Base-by-base conservation (phyloP, 2,797 vertebrate genomes). In the Micropoecilia bifurca region DNA sequence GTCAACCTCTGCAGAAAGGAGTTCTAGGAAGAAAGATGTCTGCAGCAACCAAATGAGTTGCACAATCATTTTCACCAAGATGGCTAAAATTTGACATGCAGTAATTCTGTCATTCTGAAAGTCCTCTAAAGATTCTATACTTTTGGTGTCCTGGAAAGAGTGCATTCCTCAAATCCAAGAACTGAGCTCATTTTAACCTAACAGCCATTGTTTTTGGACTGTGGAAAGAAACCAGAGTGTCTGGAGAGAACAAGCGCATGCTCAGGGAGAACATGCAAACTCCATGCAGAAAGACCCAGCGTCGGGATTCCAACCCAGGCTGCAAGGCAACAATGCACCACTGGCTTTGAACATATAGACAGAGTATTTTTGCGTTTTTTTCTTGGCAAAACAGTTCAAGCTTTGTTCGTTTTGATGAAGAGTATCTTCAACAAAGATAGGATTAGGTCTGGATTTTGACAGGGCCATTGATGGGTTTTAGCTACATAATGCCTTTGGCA, bases 131-230 rank as follows among this genome's bases (percentile, higher is more conserved):
- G 82, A 82, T 68, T 25, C 41, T 45, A 13, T 7, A 13, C 25
- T n/a, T 57, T 28, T 69, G 82, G 83, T 81, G 61, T 78, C 45
- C 73, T 79, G 68, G 39, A 45, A 80, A 85, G 87, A 88, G 85
- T 83, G 80, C 89, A 93, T 93, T 94, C 89, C 80, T 88, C 71
- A 68, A 30, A 74, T 89, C 87, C 86, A 87, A 88, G 76, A 81
- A 77, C 72, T 91, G 90, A 92, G 83, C 86, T 94, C 88, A 93
- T 85, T 41, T 41, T 41, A n/a, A 46, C 45, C 45, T 46, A 46
- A 14, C 45, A 14, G 13, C 13, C 45, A 46, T 41, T 14, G 13
- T 46, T 46, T 46, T 46, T 46, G 45, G 45, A 46, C 45, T 46
- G 45, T 46, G 45, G 12, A 14, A 46, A 14, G 45, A 46, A 46